Evolutionary conservation across 2,797 vertebrate genomes (phyloP).

Genomic region (Phrynocephalus guinanensis): DNA sequence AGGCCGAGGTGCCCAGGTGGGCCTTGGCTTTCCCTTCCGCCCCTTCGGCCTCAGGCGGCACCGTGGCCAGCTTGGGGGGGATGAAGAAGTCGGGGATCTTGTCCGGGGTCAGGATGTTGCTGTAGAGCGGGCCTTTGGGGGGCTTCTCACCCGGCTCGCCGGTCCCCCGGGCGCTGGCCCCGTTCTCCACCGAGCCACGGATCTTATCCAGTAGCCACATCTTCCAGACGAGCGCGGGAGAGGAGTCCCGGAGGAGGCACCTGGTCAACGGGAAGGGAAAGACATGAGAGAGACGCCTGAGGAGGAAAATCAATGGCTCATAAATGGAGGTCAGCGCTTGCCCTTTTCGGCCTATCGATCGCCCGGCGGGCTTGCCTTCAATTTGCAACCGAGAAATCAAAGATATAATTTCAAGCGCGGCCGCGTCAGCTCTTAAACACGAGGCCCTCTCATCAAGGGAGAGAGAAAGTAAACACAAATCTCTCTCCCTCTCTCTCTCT

Average conservation of each 20-base stretch:
- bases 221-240: slow-evolving; percentile 54
- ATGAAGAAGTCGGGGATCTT: slow-evolving; percentile 99
- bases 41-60: slow-evolving; percentile 79
- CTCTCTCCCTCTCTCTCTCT: too few relatives aligned
- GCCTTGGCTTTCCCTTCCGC: slow-evolving; percentile 76
- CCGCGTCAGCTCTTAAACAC: too few relatives aligned
- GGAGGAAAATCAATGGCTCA: not conserved
- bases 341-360: not conserved
- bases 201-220: slow-evolving; percentile 98
- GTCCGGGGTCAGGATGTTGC: slow-evolving; percentile 96
- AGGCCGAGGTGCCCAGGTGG: slow-evolving; percentile 77
- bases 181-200: slow-evolving; percentile 88
- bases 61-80: slow-evolving; percentile 89
- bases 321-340: not conserved
- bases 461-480: too few relatives aligned
- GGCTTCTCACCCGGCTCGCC: slow-evolving; percentile 80
- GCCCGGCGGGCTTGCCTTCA: not conserved
- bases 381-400: not conserved
- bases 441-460: too few relatives aligned
- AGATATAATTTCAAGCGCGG: too few relatives aligned
- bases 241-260: slow-evolving; percentile 5
- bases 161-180: slow-evolving; percentile 73
- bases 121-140: slow-evolving; percentile 80
- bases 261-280: not conserved
- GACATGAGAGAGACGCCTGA: too few relatives aligned